phyloP scores from a whole-genome alignment of 2,888 invertebrate genomes.

The Petrophora chlorosata region DNA sequence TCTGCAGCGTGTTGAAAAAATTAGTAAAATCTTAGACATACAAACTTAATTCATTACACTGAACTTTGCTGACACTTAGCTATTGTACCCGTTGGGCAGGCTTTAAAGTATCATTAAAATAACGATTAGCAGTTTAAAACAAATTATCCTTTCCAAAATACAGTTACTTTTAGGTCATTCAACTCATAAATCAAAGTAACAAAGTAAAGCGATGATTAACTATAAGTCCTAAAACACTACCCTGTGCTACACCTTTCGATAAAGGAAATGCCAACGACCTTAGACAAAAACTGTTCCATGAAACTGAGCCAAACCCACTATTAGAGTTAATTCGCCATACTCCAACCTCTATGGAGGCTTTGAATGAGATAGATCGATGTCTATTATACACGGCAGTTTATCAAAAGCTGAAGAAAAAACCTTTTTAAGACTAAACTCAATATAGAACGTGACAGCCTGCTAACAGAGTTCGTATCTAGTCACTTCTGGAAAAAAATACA shows the following conservation, averaged over 20 bases:
- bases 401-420: slow-evolving; percentile 36
- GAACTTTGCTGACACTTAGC: not conserved
- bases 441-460: slow-evolving; percentile 51
- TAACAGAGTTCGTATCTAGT: too few relatives aligned
- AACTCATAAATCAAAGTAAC: slow-evolving; percentile 10
- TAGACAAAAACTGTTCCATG: slow-evolving; percentile 52
- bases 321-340: slow-evolving; percentile 50
- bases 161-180: slow-evolving; percentile 8
- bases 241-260: slow-evolving; percentile 30
- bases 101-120: not conserved
- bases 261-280: slow-evolving; percentile 50
- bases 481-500: not conserved
- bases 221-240: slow-evolving; percentile 31
- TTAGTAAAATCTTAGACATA: not conserved
- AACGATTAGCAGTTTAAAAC: not conserved
- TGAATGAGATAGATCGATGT: slow-evolving; percentile 23
- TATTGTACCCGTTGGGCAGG: not conserved
- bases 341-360: slow-evolving; percentile 19
- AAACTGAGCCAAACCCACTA: slow-evolving; percentile 38
- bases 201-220: slow-evolving; percentile 19
- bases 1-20: too few relatives aligned
- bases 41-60: not conserved
- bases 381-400: slow-evolving; percentile 13
- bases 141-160: not conserved
- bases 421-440: slow-evolving; percentile 37